Base-by-base conservation (phyloP, 92 coral and sea anemone genomes). In the Blastomussa wellsi region DNA sequence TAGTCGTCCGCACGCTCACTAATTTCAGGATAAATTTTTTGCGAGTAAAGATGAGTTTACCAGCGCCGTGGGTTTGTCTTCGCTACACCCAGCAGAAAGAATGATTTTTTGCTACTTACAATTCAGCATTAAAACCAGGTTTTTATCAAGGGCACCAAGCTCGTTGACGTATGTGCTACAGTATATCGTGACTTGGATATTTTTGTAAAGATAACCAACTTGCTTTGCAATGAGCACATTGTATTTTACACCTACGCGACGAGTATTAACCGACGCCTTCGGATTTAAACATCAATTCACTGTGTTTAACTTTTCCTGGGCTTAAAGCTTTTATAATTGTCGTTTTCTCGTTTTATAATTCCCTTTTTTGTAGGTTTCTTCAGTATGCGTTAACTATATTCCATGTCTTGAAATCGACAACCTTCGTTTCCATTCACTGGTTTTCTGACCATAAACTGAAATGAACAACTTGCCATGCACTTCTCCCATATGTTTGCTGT, bases 101-200 rank as follows among this genome's bases (percentile, higher is more conserved):
- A 38, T 62, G 3, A 26, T 59, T 59, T 44, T 44, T n/a, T 26
- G 17, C 26, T 4, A 74, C 28, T 17, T 74, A 0, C 17, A 74
- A 17, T 48, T 47, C 10, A 74, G 16, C 53, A n/a, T 14, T n/a
- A 49, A 74, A 41, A 41, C 29, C 31, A 31, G 44, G 20, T 19
- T 22, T 55, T 77, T 1, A 55, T 26, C 5, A 4, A 32, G 5
- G 24, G 16, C n/a, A 28, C 73, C 57, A 26, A 42, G 12, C 83
- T 64, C 19, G 26, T 79, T 31, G 65, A 9, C 22, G 36, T n/a
- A n/a, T n/a, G n/a, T n/a, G 7, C 10, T 60, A 60, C 1, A 37
- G 13, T 26, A n/a, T 62, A 65, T 62, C 73, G 73, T 79, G 83
- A 79, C 73, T 64, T 17, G n/a, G 10, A 19, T 35, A 8, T 12